Conservation (phyloP, 30 jellyfish, hydroid and myxozoan genomes). For the Kudoa iwatai region DNA sequence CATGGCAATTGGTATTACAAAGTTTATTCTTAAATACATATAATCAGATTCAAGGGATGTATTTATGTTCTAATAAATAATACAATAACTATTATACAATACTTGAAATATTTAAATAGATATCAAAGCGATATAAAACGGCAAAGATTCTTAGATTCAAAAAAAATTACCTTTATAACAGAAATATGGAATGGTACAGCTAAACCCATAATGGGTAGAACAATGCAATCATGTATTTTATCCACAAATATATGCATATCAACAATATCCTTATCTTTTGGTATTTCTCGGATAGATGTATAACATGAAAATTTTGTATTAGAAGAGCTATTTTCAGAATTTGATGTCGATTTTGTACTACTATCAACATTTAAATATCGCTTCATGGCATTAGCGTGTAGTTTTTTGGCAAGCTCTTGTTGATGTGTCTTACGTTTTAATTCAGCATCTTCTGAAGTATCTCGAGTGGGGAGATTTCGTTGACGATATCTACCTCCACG, state of each 20-base stretch:
- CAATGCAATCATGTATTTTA: conserved; percentile 27
- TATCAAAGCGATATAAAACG: too few relatives aligned
- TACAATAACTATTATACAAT: too few relatives aligned
- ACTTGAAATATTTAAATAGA: too few relatives aligned
- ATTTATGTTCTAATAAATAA: conserved; percentile 77
- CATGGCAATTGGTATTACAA: too few relatives aligned
- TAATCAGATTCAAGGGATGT: conserved; percentile 73
- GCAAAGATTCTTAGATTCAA: too few relatives aligned
- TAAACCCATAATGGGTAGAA: conserved; percentile 57
- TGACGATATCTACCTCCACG: too few relatives aligned
- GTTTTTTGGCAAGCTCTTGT: conserved; percentile 39
- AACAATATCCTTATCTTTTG: conserved; percentile 45
- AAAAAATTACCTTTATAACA: too few relatives aligned
- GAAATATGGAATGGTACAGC: conserved; percentile 91
- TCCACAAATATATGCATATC: conserved; percentile 33
- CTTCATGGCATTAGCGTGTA: conserved; percentile 69
- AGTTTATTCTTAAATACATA: conserved; percentile 46
- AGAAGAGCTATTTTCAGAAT: not conserved
- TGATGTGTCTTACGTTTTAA: conserved; percentile 62
- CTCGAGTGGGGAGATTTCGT: too few relatives aligned
- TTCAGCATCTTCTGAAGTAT: too few relatives aligned
- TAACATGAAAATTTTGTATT: conserved; percentile 8
- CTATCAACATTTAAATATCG: not conserved
- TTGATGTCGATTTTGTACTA: too few relatives aligned
- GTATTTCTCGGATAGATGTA: conserved; percentile 22